These are phyloP conservation scores for Micromesistius poutassou DNA, from an alignment of 2,797 vertebrate genomes.

Conservation along the genomic window DNA sequence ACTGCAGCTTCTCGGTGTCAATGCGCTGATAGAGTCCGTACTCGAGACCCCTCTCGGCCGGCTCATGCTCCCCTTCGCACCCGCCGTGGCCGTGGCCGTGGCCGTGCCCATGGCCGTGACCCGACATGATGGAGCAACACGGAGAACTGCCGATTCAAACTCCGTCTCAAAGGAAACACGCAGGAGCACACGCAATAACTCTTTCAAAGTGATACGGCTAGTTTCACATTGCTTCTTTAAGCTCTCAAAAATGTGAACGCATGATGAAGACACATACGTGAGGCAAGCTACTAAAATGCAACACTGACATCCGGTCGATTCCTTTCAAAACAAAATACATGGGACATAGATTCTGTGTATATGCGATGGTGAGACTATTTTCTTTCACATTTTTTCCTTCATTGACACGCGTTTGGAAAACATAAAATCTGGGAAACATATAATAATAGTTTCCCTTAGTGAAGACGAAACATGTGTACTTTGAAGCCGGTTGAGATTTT, in stretches of 20 bases:
- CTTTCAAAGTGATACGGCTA: neutral
- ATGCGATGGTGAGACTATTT: neutral
- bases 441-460: neutral
- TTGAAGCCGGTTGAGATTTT: neutral
- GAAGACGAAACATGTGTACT: neutral
- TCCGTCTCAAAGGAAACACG: neutral
- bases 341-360: neutral
- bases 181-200: neutral
- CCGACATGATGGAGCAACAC: conserved; percentile 62
- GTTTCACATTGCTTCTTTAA: neutral
- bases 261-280: neutral
- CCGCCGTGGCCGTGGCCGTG: conserved; percentile 71
- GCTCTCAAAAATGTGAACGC: neutral
- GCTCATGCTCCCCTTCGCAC: conserved; percentile 81
- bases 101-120: conserved; percentile 71
- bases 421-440: neutral
- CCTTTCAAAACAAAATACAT: neutral
- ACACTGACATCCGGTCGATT: neutral
- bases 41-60: conserved; percentile 82
- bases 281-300: no score
- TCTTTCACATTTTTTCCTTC: neutral
- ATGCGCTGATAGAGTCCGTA: conserved; percentile 87
- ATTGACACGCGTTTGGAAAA: neutral
- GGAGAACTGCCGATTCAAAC: neutral
- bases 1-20: conserved; percentile 88